Evolutionary conservation across 2,888 invertebrate genomes (phyloP).

Genomic region (Lepidocyrtoides sp.): DNA sequence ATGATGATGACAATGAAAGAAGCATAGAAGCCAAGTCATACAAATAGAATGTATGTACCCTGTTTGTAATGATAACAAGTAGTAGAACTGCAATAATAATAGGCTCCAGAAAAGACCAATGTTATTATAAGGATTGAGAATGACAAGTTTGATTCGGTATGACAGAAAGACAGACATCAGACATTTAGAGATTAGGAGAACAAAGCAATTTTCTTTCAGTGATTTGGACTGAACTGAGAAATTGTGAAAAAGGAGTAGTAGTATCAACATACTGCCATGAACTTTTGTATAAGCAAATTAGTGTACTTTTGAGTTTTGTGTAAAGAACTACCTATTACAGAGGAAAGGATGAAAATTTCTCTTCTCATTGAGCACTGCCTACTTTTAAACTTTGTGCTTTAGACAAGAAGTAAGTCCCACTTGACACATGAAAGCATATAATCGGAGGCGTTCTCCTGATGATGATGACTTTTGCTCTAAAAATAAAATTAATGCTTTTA

Average conservation of each 20-base stretch:
- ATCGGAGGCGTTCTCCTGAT: neutral
- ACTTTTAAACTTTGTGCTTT: neutral
- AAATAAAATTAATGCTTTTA: constrained; percentile 7
- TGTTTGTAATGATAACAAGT: neutral
- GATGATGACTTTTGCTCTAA: constrained; percentile 2
- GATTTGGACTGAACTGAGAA: constrained; percentile 9
- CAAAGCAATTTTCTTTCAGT: constrained; percentile 1
- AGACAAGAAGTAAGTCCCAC: neutral
- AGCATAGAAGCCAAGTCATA: neutral
- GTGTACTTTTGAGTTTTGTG: neutral
- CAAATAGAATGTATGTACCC: neutral
- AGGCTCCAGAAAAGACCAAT: neutral
- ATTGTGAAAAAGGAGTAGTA: too few species aligned
- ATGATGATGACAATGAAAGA: neutral
- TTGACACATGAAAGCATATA: constrained; percentile 13
- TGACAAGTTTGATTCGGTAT: constrained; percentile 51
- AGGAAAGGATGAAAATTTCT: too few species aligned
- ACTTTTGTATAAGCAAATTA: too few species aligned
- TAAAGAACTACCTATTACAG: too few species aligned
- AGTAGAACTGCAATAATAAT: neutral
- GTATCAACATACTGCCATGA: too few species aligned
- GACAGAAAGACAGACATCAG: constrained; percentile 38
- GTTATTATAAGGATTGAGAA: neutral
- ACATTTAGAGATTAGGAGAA: neutral
- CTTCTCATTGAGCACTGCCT: neutral